Evolutionary conservation across 2,113 vertebrate species (phyloP).

Genomic region (Illadopsis cleaveri): DNA sequence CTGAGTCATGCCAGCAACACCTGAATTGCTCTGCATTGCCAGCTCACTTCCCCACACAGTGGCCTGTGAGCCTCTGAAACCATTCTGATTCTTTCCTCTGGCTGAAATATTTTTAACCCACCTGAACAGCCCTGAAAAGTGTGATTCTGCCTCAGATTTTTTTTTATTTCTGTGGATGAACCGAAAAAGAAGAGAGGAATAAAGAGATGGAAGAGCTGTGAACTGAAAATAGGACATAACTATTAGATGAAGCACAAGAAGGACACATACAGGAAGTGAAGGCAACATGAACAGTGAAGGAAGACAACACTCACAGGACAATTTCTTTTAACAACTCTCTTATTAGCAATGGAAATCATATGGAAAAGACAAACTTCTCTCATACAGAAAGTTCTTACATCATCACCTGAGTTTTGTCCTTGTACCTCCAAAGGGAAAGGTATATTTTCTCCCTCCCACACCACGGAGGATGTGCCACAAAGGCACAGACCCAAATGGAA

Average conservation of each 20-base stretch:
- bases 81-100: not conserved
- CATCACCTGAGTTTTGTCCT: not conserved
- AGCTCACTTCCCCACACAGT: not conserved
- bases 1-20: not conserved
- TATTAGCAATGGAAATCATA: not conserved
- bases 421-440: not conserved
- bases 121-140: not conserved
- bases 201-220: not conserved
- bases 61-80: not conserved
- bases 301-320: not conserved
- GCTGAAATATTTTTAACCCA: not conserved
- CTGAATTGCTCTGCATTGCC: not conserved
- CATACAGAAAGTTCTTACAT: not conserved
- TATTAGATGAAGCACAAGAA: not conserved
- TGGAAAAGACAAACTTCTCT: not conserved
- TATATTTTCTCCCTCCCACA: not conserved
- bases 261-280: not conserved
- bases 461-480: accelerated
- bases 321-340: not conserved
- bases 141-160: not conserved
- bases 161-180: not conserved
- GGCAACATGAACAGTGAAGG: not conserved
- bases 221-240: not conserved
- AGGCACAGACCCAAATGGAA: not conserved
- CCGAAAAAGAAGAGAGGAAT: not conserved